Base-by-base conservation (phyloP, 2,113 vertebrate genomes). In the Trichomycterus rosablanca region DNA sequence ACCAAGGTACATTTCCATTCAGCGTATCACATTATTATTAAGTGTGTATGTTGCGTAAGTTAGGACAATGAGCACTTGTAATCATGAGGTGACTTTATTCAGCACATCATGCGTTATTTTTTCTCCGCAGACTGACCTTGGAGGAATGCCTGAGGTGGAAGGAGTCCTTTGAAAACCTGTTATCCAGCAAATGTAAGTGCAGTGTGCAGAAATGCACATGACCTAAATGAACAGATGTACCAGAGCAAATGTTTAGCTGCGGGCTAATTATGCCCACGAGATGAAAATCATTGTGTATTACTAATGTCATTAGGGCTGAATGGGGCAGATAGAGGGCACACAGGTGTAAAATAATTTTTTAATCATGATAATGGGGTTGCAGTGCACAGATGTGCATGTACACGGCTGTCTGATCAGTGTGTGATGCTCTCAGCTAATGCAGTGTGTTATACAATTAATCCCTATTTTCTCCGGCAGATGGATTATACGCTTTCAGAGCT, bases 161-260 rank as follows among this genome's bases (percentile, higher is more conserved):
- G 55, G 86, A 93, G 28, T 97, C 93, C 1, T 93, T 98, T 14
- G 92, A 93, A 71, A 84, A 86, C 67, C 89, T 98, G 16, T 83
- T 98, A 76, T 87, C 85, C 63, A 95, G 89, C 78, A 95, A 91
- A 91, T 87, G 95, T 98, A 82, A 93, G 94, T 89, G 61, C 3
- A 54, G 19, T 4, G 5, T 14, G 20, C 7, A 28, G 26, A 7
- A 20, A 48, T 2, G 23, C 4, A 4, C 19, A 2, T 19, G 28
- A 8, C 3, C 0, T 24, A n/a, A 1, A 54, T 35, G 5, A 53
- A n/a, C n/a, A n/a, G n/a, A n/a, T n/a, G n/a, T n/a, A n/a, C n/a
- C n/a, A n/a, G n/a, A n/a, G 11, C 46, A 18, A 3, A 15, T 4
- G 2, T n/a, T 26, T 39, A 46, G 14, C n/a, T 15, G 8, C 7